phyloP scores from a whole-genome alignment of 2,888 invertebrate species.

The Tolmerus cingulatus region DNA sequence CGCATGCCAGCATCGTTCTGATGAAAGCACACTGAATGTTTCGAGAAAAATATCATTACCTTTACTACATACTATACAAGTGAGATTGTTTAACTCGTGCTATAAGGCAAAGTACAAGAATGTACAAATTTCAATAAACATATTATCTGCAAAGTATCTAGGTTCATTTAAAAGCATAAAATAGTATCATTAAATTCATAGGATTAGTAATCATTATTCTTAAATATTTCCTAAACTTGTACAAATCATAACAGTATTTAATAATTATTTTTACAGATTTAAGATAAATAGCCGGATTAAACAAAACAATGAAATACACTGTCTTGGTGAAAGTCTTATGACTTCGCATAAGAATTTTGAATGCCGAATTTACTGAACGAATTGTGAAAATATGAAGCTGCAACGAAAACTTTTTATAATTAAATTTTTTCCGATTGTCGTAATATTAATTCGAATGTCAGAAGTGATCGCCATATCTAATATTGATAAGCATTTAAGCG shows the following conservation, averaged over 20 bases:
- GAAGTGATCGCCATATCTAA: conserved; percentile 2
- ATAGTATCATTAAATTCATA: no score
- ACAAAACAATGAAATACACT: neutral
- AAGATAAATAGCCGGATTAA: neutral
- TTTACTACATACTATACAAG: neutral
- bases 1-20: neutral
- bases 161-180: neutral
- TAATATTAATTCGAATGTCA: conserved; percentile 47
- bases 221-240: neutral
- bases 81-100: neutral
- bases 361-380: conserved; percentile 8
- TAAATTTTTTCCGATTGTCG: conserved; percentile 48
- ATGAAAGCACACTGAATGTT: neutral
- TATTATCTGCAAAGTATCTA: neutral
- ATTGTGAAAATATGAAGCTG: conserved; percentile 36
- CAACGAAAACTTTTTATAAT: conserved; percentile 47
- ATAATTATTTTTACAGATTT: neutral
- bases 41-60: neutral
- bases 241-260: neutral
- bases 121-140: neutral
- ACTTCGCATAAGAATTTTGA: neutral
- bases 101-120: neutral
- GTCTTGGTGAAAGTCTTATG: neutral
- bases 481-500: conserved; percentile 52
- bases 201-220: neutral